Evolutionary conservation across 2,797 vertebrate species (phyloP).

Genomic region (Sebastes hubbsi): DNA sequence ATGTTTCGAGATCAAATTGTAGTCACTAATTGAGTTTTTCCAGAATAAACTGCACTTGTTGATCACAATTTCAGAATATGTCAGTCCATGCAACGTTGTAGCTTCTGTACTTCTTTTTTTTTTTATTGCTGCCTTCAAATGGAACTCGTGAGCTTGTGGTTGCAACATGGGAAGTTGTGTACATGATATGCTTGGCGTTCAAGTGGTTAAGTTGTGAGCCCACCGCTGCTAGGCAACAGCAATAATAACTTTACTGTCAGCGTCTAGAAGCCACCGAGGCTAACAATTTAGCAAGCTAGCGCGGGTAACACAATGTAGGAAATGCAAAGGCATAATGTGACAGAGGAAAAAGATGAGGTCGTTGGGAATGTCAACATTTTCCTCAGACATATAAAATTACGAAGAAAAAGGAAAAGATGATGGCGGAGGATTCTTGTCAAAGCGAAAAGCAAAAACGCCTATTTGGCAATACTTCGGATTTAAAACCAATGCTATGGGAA

Average conservation of each 20-base stretch:
- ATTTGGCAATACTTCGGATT: too few species aligned
- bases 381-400: too few species aligned
- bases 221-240: not conserved
- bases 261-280: not conserved
- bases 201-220: not conserved
- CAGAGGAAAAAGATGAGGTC: too few species aligned
- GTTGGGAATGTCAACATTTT: too few species aligned
- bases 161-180: not conserved
- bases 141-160: not conserved
- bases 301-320: not conserved
- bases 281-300: not conserved
- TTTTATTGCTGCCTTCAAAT: not conserved
- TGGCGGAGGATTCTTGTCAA: too few species aligned
- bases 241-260: not conserved
- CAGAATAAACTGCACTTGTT: not conserved
- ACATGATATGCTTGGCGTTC: not conserved
- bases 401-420: too few species aligned
- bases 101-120: too few species aligned
- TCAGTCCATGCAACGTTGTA: not conserved
- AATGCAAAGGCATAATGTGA: too few species aligned
- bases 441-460: too few species aligned
- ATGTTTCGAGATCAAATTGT: not conserved
- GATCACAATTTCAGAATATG: not conserved
- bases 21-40: not conserved
- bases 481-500: too few species aligned